Evolutionary conservation across 2,888 invertebrate genomes (phyloP).

Genomic region (Andrena praecox): DNA sequence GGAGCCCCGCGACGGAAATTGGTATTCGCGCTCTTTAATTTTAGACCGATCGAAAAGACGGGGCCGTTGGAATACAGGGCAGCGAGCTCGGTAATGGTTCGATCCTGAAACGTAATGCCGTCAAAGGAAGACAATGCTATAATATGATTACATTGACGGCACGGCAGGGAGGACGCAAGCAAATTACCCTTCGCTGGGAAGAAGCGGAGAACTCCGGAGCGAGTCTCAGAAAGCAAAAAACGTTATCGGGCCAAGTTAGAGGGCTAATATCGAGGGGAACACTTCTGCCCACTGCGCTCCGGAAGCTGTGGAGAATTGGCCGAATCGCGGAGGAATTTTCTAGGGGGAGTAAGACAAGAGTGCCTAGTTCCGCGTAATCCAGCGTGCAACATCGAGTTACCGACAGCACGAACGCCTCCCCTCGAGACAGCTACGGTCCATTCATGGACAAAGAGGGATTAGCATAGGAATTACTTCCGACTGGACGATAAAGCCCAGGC

Average conservation of each 20-base stretch:
- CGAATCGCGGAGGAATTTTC: background rate
- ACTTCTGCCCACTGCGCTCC: background rate
- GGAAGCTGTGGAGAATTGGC: background rate
- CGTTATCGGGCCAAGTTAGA: background rate
- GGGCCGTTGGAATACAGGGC: slow-evolving; percentile 18
- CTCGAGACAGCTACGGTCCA: slow-evolving; percentile 48
- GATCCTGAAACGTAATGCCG: slow-evolving; percentile 18
- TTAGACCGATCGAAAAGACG: slow-evolving; percentile 41
- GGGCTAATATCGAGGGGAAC: background rate
- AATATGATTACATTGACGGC: background rate
- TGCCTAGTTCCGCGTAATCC: slow-evolving; percentile 54
- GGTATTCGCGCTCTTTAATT: slow-evolving; percentile 61
- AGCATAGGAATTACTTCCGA: slow-evolving; percentile 80
- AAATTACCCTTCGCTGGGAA: background rate
- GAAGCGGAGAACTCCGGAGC: background rate
- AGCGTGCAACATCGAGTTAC: slow-evolving; percentile 14
- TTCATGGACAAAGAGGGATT: slow-evolving; percentile 77
- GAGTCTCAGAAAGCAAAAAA: background rate
- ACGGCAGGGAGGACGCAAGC: too few species aligned
- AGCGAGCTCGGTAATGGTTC: background rate
- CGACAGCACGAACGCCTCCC: background rate
- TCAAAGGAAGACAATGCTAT: slow-evolving; percentile 1
- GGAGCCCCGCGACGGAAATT: slow-evolving; percentile 58
- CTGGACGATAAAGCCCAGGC: slow-evolving; percentile 65
- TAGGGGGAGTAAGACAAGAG: background rate